phyloP scores from a whole-genome alignment of 2,113 vertebrate species.

The Jacana jacana region DNA sequence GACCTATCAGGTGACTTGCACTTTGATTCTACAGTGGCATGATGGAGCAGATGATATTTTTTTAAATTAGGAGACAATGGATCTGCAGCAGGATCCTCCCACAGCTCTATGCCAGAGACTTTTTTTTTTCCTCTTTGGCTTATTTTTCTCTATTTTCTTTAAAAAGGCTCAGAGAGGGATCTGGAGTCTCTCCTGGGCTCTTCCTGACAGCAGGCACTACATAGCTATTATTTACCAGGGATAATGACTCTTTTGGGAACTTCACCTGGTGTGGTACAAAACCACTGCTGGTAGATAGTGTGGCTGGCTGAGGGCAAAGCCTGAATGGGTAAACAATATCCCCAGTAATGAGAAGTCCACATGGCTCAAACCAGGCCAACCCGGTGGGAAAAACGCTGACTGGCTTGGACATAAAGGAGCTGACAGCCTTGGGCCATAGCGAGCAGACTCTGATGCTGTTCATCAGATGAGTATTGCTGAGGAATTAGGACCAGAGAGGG shows the following conservation, averaged over 20 bases:
- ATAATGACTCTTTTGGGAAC: background rate
- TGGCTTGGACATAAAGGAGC: background rate
- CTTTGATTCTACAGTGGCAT: background rate
- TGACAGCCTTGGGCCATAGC: background rate
- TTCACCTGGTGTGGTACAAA: background rate
- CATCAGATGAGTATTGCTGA: background rate
- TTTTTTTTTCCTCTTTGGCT: background rate
- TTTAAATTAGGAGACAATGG: background rate
- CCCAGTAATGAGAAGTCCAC: background rate
- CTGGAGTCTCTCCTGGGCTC: background rate
- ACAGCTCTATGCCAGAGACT: background rate
- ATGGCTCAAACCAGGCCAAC: background rate
- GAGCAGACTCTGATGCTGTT: background rate
- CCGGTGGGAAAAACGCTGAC: accelerated
- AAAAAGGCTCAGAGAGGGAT: background rate
- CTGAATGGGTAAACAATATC: background rate
- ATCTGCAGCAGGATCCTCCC: background rate
- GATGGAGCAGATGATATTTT: background rate
- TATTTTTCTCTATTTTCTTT: background rate
- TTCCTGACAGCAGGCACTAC: background rate
- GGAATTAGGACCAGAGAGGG: background rate
- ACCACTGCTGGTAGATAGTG: background rate
- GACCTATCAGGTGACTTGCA: background rate
- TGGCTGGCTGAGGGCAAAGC: background rate
- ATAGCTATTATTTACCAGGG: background rate